Base-by-base conservation (phyloP, 1,140 invertebrate genomes). In the Palaemon carinicauda region DNA sequence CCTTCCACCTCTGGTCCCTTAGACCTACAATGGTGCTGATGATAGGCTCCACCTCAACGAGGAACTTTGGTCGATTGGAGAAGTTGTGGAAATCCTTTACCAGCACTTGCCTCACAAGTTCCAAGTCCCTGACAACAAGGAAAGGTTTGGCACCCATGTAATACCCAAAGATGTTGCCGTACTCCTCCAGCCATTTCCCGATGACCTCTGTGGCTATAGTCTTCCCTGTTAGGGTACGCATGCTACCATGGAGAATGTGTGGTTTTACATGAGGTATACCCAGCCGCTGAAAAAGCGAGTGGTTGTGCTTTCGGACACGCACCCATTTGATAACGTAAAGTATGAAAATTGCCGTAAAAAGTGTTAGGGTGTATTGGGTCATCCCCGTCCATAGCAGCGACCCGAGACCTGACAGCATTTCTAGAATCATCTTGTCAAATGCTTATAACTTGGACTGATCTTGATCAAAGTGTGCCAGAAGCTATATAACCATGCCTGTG, bases 1-100 rank as follows among this genome's bases (percentile, higher is more conserved):
- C 91, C 85, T 93, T 93, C 93, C 93, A 94, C 29, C 91, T 80
- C 17, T 90, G 89, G 81, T 91, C 92, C 24, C 89, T 88, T 3
- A 92, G 71, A 7, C 89, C 90, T 0, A 91, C 90, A 10, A 92
- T 12, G 0, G 91, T 91, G 73, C 90, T 85, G 21, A 89, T 87
- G 5, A 92, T 82, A 19, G 92, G 91, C 31, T 90, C 85, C 0
- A 89, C 89, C 17, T 90, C 82, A 1, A 92, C 85, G 15, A 89
- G 81, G 24, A 91, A 80, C 41, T 87, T 85, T 1, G 91, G 90
- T 4, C 92, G 89, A 82, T 92, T 90, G n/a, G 83, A 87, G 73
- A 91, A 92, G 17, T 90, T 86, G 10, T 89, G 71, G 27, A 91
- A 91, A 51, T 91, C 90, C 83, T 90, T 90, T 5, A 92, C 90